These are phyloP conservation scores for Madoqua kirkii DNA, from an alignment of 2,113 vertebrate species.

Conservation along the genomic window DNA sequence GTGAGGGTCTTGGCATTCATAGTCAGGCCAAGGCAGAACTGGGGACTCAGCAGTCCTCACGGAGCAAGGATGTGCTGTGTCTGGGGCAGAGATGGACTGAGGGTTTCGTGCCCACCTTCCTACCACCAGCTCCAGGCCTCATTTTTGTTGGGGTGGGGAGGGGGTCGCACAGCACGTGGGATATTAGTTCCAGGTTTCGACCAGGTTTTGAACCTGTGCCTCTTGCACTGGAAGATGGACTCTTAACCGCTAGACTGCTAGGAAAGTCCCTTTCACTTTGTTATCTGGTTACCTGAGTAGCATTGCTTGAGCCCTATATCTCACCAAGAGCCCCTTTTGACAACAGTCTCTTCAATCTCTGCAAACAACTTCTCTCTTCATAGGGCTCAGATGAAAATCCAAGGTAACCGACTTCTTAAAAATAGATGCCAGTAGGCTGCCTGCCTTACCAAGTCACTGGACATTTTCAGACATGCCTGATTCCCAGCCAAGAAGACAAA, in stretches of 20 bases:
- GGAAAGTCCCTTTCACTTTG: neutral
- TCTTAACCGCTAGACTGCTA: neutral
- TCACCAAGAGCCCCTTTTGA: neutral
- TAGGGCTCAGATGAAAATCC: constrained; percentile 37
- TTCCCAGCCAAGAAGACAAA: constrained; percentile 31
- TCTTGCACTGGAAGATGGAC: neutral
- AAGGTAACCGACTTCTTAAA: constrained; percentile 30
- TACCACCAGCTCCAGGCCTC: neutral
- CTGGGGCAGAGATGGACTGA: neutral
- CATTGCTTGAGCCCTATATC: neutral
- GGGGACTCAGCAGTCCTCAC: neutral
- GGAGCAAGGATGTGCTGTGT: neutral
- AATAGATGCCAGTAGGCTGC: constrained; percentile 39
- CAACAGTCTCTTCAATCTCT: neutral
- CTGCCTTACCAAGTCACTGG: neutral
- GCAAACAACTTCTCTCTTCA: neutral
- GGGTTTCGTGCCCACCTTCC: neutral
- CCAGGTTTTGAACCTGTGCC: neutral
- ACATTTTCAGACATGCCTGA: constrained; percentile 6
- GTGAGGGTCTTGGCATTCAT: neutral
- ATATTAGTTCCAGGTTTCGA: neutral
- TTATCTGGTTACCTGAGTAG: neutral
- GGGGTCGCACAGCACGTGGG: neutral
- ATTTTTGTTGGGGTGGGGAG: neutral
- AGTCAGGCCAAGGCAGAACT: too few relatives aligned